Base-by-base conservation (phyloP, 1,140 invertebrate species). In the Ceratina australensis region DNA sequence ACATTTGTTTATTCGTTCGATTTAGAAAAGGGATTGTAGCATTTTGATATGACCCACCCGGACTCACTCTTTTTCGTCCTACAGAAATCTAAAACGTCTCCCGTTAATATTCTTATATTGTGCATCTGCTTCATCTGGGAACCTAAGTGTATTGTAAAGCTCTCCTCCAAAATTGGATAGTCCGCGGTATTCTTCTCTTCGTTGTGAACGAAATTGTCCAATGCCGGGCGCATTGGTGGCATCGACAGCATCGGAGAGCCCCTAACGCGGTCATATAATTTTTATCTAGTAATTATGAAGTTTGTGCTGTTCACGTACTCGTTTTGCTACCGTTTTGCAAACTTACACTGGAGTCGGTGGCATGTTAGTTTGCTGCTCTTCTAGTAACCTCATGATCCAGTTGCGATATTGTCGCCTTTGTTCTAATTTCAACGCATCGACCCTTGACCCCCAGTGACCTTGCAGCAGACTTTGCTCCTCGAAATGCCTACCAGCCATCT, bases 101-200 rank as follows among this genome's bases (percentile, higher is more conserved):
- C 95, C 79, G 97, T 96, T 10, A 99, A 92, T 71, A 99, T 95
- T 66, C 98, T 93, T 81, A 99, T 96, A 92, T 99, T 99, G 91
- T 99, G 98, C 94, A 98, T 99, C 88, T 99, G 98, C 93, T 99
- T 99, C 92, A 99, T 94, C 93, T 99, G 98, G 3, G 98, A 98
- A 75, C 98, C 98, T 72, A 99, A 93, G 93, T 99, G 98, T 86
- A 99, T 99, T 18, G 98, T 99, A 89, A 99, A 99, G 93, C 98
- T 99, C 93, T 99, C 98, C 92, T 99, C 97, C 22, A 92, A 80
- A 33, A 92, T 87, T 18, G 91, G 90, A 76, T 87, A 87, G 63
- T 92, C 90, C 15, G 89, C 84, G 15, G 83, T 86, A 16, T 72
- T 87, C 74, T 90, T 92, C 12, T 88, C 85, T 54, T 91, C 87